Conservation (phyloP, 2,113 vertebrate genomes). For the Dicaeum eximium region DNA sequence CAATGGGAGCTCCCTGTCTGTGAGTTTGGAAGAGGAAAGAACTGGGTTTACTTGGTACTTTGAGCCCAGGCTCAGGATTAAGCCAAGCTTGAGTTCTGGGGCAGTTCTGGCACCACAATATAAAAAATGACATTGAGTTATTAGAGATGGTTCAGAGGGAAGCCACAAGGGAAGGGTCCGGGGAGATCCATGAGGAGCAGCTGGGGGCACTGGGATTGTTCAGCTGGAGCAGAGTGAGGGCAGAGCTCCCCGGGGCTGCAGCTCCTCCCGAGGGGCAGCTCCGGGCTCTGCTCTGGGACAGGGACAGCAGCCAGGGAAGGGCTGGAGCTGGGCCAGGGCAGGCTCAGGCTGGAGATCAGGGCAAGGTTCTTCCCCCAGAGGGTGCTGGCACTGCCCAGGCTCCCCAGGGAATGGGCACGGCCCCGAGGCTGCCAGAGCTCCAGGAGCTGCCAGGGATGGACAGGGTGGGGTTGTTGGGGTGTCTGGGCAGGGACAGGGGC, state of each 20-base stretch:
- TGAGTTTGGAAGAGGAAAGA: background rate
- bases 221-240: background rate
- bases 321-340: background rate
- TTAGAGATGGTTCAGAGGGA: accelerated
- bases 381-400: background rate
- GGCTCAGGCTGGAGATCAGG: background rate
- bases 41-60: background rate
- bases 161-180: background rate
- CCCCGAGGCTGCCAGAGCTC: background rate
- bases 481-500: background rate
- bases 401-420: background rate
- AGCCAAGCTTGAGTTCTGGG: background rate
- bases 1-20: background rate
- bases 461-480: background rate
- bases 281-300: background rate
- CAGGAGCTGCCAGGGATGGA: background rate
- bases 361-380: background rate
- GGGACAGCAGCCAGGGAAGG: background rate
- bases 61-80: background rate
- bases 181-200: background rate
- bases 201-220: background rate
- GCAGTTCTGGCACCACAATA: background rate
- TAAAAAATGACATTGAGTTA: background rate
- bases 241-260: background rate
- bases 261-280: background rate